Base-by-base conservation (phyloP, 35 echinoderm and acorn worm genomes). In the Ophioderma brevispina region DNA sequence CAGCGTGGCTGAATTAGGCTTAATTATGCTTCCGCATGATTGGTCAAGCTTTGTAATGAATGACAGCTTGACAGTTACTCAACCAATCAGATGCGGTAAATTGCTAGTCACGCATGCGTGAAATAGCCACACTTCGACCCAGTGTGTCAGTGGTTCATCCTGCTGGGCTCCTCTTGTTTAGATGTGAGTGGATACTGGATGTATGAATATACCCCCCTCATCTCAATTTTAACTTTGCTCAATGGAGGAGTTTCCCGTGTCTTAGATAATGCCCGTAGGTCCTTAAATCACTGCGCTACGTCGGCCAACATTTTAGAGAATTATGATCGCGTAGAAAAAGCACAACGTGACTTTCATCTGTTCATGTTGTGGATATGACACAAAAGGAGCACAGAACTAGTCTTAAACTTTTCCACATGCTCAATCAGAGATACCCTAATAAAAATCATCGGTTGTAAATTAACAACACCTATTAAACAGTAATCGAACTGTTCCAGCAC, bases 1-100 rank as follows among this genome's bases (percentile, higher is more conserved):
- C 70, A 77, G 78, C 37, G 55, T 88, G 86, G 56, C 86, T 93
- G 91, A 88, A 93, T 93, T 93, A 86, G 85, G 85, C 86, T 78
- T 93, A 93, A 93, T 93, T 93, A 80, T 88, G 37, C 91, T 87
- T 83, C 78, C 91, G 86, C 91, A 49, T 89, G 85, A 93, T 93
- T 93, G 91, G 91, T 88, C 86, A 55, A 34, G 79, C 64, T 88
- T 86, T 88, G 80, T 78, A 38, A 37, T 93, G 91, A 88, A 30
- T 89, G 91, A 88, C 85, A 93, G 80, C 55, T 88, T 93, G 91
- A 93, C 91, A 87, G 55, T 46, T 78, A 76, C 41, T 88, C 49
- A 63, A 64, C 91, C 91, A 93, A 93, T 93, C 79, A 77, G 91
- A 88, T 70, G 85, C 81, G 86, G 85, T 86, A 93, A 93, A 88